Percentiles rank a stretch among this genome's conserved stretches.
phyloP scores from a whole-genome alignment of 2,888 invertebrate species.

The Exocentrus adspersus region DNA sequence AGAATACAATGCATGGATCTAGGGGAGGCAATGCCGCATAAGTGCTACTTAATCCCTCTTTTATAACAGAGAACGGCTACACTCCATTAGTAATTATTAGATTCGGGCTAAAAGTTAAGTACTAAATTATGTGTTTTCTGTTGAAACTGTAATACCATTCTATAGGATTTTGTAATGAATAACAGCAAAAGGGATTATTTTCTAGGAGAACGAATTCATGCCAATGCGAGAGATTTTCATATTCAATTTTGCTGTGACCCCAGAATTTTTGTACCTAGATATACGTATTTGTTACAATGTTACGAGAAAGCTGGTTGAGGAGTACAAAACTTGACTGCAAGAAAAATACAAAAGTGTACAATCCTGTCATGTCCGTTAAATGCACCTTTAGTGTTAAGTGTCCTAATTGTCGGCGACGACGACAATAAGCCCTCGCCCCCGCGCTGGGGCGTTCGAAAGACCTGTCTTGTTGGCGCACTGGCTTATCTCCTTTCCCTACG shows the following conservation, averaged over 20 bases:
- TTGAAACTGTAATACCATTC: constrained; percentile 31
- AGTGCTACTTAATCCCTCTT: constrained; percentile 56
- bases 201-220: not conserved
- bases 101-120: constrained; percentile 52
- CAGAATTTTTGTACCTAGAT: too few relatives aligned
- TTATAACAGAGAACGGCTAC: constrained; percentile 53
- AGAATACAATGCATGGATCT: constrained; percentile 45
- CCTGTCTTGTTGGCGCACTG: constrained; percentile 50
- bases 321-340: too few relatives aligned
- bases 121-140: constrained; percentile 51
- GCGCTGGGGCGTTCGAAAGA: constrained; percentile 33
- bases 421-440: constrained; percentile 30
- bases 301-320: too few relatives aligned
- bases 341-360: too few relatives aligned
- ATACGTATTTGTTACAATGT: not conserved
- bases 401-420: constrained; percentile 56
- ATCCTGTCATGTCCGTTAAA: too few relatives aligned
- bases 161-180: not conserved
- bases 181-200: not conserved
- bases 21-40: constrained; percentile 49
- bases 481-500: constrained; percentile 52
- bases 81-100: constrained; percentile 56
- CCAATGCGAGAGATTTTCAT: too few relatives aligned
- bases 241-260: too few relatives aligned
- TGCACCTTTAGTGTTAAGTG: constrained; percentile 54